phyloP scores from a whole-genome alignment of 2,113 vertebrate genomes.

The Eupsittula cactorum region DNA sequence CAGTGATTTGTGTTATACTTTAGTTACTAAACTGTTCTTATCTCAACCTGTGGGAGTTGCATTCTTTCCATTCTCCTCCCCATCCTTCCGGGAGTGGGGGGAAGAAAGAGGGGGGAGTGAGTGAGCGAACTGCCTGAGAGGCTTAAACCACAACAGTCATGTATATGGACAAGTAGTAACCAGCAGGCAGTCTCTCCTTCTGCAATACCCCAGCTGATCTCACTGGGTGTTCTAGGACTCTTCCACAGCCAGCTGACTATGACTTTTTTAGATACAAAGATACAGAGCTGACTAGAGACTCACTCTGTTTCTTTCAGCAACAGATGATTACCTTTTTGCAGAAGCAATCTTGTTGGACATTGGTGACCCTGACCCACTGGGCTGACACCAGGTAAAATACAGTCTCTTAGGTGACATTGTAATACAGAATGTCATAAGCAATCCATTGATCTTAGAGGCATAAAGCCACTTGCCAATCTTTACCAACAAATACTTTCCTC shows the following conservation, averaged over 20 bases:
- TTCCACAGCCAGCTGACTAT: background rate
- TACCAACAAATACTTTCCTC: background rate
- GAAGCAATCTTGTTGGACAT: background rate
- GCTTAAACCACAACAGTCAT: background rate
- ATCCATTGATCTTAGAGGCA: background rate
- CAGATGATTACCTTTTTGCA: background rate
- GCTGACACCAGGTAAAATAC: background rate
- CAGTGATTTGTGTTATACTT: too few species aligned
- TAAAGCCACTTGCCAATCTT: background rate
- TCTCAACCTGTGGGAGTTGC: too few species aligned
- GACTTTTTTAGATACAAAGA: background rate
- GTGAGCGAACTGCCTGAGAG: too few species aligned
- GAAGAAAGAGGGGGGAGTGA: too few species aligned
- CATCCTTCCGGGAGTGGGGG: too few species aligned
- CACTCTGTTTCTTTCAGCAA: background rate
- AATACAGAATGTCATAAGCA: background rate
- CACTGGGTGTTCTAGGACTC: background rate
- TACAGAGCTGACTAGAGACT: background rate
- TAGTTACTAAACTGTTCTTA: too few species aligned
- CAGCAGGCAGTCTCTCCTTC: background rate
- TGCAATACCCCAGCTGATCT: background rate
- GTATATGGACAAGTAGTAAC: background rate
- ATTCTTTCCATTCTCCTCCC: too few species aligned
- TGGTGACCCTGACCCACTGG: background rate
- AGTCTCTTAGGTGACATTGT: background rate